Evolutionary conservation across 1,140 invertebrate species (phyloP).

Genomic region (Rhynchophorus ferrugineus): DNA sequence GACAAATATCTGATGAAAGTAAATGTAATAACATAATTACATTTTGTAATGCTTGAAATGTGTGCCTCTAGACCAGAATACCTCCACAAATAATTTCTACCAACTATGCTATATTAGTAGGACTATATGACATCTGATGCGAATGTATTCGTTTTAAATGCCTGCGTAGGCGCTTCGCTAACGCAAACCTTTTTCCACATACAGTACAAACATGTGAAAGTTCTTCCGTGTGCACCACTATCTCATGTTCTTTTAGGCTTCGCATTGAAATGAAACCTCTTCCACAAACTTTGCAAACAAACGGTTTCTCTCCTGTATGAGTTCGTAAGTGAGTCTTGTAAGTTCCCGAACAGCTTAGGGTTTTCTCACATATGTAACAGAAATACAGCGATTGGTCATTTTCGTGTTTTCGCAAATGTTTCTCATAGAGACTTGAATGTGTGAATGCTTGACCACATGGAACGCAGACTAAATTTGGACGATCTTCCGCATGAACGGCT

Average conservation of each 20-base stretch:
- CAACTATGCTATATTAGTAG: no score
- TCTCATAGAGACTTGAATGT: neutral
- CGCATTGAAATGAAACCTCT: slow-evolving; percentile 53
- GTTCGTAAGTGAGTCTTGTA: slow-evolving; percentile 44
- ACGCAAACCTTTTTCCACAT: slow-evolving; percentile 23
- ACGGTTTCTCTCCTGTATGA: slow-evolving; percentile 23
- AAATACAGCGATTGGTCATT: slow-evolving; percentile 41
- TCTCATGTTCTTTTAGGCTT: slow-evolving; percentile 66
- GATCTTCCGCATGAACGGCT: neutral
- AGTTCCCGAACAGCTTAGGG: slow-evolving; percentile 5
- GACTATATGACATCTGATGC: no score
- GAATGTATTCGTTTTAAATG: no score
- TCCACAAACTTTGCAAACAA: slow-evolving; percentile 30
- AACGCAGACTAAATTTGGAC: slow-evolving; percentile 34
- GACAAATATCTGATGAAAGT: no score
- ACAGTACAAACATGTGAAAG: slow-evolving; percentile 49
- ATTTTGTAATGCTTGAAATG: no score
- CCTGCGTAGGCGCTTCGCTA: slow-evolving; percentile 50
- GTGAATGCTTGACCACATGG: slow-evolving; percentile 1
- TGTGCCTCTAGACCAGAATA: no score
- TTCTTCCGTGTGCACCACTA: slow-evolving; percentile 65
- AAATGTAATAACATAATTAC: no score
- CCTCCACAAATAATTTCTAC: no score
- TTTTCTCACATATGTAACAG: slow-evolving; percentile 21
- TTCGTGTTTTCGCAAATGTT: slow-evolving; percentile 1